Conservation (phyloP, 2,888 invertebrate species). For the Cybosia mesomella region DNA sequence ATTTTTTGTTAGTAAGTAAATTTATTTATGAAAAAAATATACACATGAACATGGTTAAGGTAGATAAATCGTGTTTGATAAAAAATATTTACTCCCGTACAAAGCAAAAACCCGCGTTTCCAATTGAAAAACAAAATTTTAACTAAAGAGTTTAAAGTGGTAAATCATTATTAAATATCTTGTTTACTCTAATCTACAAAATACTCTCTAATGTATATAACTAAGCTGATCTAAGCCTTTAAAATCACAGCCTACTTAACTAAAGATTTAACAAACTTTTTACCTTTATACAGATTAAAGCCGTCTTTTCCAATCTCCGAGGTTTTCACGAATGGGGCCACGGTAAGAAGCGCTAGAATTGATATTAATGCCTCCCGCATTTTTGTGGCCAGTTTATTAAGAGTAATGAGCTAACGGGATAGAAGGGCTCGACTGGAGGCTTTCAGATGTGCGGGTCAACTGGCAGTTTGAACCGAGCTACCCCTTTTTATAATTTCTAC, state of each 20-base stretch:
- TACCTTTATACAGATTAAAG: constrained; percentile 83
- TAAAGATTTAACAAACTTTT: constrained; percentile 5
- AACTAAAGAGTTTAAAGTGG: background rate
- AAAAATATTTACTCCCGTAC: background rate
- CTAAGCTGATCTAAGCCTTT: background rate
- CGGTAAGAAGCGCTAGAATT: constrained; percentile 69
- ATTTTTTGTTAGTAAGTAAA: too few relatives aligned
- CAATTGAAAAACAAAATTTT: background rate
- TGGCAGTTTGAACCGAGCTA: constrained; percentile 44
- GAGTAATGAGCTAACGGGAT: constrained; percentile 61
- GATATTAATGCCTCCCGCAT: constrained; percentile 78
- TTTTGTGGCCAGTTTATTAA: constrained; percentile 59
- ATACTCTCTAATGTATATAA: constrained; percentile 31
- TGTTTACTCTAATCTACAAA: background rate
- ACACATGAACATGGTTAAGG: background rate
- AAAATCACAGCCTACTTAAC: background rate
- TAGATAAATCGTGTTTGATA: background rate
- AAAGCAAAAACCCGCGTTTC: background rate
- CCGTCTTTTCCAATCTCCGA: constrained; percentile 75
- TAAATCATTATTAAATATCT: background rate
- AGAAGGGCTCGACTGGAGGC: constrained; percentile 46
- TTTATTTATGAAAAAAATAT: background rate
- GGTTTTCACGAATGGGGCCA: constrained; percentile 56
- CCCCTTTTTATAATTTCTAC: constrained; percentile 71
- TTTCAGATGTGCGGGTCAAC: constrained; percentile 50